A percentile compares a stretch with the other conserved stretches of the same genome.
Evolutionary conservation across 2,113 vertebrate species (phyloP).

Genomic region (Mormyrus iriodes): DNA sequence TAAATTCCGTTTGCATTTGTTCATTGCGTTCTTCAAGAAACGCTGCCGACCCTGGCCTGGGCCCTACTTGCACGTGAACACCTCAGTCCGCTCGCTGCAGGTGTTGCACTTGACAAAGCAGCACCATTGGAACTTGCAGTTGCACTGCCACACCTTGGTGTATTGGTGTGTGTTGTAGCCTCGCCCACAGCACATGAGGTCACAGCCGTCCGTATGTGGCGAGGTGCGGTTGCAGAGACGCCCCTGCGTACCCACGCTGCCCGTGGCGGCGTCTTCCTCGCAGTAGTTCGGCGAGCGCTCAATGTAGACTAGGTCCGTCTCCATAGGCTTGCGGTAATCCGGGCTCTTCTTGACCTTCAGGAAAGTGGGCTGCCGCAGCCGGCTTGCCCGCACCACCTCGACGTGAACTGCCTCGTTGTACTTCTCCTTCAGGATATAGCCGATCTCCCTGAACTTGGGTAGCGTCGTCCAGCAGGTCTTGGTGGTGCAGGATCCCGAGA

Average conservation of each 20-base stretch:
- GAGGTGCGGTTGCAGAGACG: slow-evolving; percentile 93
- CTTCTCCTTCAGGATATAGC: slow-evolving; percentile 88
- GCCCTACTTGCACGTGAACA: slow-evolving; percentile 94
- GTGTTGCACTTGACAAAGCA: slow-evolving; percentile 96
- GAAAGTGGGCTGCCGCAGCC: slow-evolving; percentile 90
- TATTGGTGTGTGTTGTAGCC: slow-evolving; percentile 94
- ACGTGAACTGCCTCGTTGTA: slow-evolving; percentile 87
- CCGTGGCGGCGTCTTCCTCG: slow-evolving; percentile 83
- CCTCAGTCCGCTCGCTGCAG: slow-evolving; percentile 88
- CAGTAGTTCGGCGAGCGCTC: slow-evolving; percentile 98
- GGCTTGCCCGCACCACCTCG: slow-evolving; percentile 85
- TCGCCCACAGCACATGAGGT: slow-evolving; percentile 92
- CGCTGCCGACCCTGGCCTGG: not conserved
- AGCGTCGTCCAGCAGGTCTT: slow-evolving; percentile 98
- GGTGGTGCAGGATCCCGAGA: slow-evolving; percentile 94
- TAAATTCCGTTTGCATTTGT: slow-evolving; percentile 42
- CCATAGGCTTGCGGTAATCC: slow-evolving; percentile 91
- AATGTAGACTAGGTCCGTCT: slow-evolving; percentile 91
- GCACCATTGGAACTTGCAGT: slow-evolving; percentile 99
- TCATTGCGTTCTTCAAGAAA: slow-evolving; percentile 31
- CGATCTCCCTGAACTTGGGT: slow-evolving; percentile 92
- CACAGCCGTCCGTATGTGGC: slow-evolving; percentile 71
- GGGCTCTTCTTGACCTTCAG: slow-evolving; percentile 87
- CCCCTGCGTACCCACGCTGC: slow-evolving; percentile 88
- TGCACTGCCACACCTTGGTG: slow-evolving; percentile 94